Evolutionary conservation across 2,888 invertebrate species (phyloP).

Genomic region (Campaea margaritaria): DNA sequence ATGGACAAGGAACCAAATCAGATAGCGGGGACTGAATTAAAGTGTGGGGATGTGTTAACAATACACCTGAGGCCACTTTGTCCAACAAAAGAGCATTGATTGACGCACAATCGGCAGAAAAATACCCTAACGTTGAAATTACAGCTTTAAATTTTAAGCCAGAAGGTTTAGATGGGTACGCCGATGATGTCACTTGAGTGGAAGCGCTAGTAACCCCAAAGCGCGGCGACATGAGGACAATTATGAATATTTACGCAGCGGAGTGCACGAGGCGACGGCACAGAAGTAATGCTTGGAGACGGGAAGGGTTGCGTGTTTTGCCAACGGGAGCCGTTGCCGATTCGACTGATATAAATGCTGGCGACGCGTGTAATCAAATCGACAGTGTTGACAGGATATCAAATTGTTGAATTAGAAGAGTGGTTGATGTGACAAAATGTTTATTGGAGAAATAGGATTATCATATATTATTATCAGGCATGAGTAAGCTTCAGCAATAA

Average conservation of each 20-base stretch:
- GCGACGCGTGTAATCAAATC: conserved; percentile 38
- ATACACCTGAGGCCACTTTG: conserved; percentile 67
- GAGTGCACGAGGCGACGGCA: conserved; percentile 61
- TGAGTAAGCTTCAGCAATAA: background rate
- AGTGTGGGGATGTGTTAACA: conserved; percentile 50
- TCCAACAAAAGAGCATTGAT: conserved; percentile 59
- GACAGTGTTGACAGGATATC: conserved; percentile 38
- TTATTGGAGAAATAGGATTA: conserved; percentile 21
- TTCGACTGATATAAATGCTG: conserved; percentile 46
- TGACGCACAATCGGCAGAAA: conserved; percentile 50
- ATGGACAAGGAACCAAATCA: conserved; percentile 37
- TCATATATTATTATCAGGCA: no score
- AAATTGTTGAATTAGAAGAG: conserved; percentile 35
- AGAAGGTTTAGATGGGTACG: conserved; percentile 39
- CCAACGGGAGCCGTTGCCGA: conserved; percentile 41
- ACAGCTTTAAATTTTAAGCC: conserved; percentile 37
- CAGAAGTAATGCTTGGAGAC: conserved; percentile 70
- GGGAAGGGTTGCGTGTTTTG: conserved; percentile 61
- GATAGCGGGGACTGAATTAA: conserved; percentile 42
- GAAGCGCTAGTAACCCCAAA: conserved; percentile 52
- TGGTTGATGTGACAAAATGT: conserved; percentile 33
- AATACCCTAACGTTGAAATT: conserved; percentile 35
- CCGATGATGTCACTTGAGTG: conserved; percentile 40
- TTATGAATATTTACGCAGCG: conserved; percentile 73
- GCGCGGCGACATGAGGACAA: conserved; percentile 54